Conservation (phyloP, 1,140 invertebrate genomes). For the Drosophila sucinea region DNA sequence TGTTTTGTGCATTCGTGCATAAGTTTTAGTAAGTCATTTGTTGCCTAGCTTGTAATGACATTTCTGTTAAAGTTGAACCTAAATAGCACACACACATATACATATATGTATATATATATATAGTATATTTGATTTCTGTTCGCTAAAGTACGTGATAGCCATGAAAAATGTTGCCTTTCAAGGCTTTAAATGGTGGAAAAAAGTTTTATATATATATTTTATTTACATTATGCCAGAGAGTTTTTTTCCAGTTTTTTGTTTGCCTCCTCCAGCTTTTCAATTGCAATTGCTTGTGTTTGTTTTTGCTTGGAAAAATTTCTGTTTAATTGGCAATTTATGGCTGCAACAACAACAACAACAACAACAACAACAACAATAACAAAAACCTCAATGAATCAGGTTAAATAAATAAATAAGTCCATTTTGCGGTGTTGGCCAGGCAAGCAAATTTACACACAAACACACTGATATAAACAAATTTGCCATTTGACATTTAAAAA, state of each 20-base stretch:
- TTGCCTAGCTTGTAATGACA: conserved; percentile 62
- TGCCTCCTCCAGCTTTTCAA: conserved; percentile 16
- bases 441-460: conserved; percentile 38
- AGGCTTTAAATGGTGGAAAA: conserved; percentile 41
- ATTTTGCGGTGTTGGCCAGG: conserved; percentile 27
- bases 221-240: conserved; percentile 19
- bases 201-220: conserved; percentile 21
- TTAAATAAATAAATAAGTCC: conserved; percentile 56
- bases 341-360: conserved; percentile 10
- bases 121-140: conserved; percentile 29
- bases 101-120: neutral
- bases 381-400: conserved; percentile 8
- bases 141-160: conserved; percentile 32
- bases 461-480: conserved; percentile 12
- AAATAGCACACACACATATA: neutral
- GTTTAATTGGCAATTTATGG: conserved; percentile 65
- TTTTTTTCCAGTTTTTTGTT: conserved; percentile 33
- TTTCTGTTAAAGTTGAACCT: conserved; percentile 49
- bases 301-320: conserved; percentile 61
- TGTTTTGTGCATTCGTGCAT: conserved; percentile 78
- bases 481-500: conserved; percentile 17
- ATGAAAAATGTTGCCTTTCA: conserved; percentile 18
- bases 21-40: conserved; percentile 79
- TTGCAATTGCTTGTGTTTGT: conserved; percentile 36
- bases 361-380: neutral